Percentiles rank a stretch among this genome's conserved stretches.
Conservation (phyloP, 1,140 invertebrate species). For the Drosophila saltans region DNA sequence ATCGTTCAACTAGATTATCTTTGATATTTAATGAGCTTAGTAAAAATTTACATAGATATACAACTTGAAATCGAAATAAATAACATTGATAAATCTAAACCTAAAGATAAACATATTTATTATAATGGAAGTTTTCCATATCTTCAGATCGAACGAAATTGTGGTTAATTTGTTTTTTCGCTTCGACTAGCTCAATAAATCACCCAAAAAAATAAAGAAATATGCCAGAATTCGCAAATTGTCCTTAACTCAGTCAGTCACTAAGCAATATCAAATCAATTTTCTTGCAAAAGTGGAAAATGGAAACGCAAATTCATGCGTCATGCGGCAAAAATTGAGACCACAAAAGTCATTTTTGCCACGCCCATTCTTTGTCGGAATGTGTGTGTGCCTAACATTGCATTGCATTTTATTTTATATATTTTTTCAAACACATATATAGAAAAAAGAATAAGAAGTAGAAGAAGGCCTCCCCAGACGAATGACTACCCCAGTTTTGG, state of each 20-base stretch:
- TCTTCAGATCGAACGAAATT: too few species aligned
- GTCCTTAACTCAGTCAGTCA: constrained; percentile 9
- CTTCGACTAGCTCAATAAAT: not conserved
- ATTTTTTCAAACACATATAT: constrained; percentile 22
- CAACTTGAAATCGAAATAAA: too few species aligned
- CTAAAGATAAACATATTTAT: not conserved
- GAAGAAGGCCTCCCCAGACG: constrained; percentile 15
- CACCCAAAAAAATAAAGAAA: not conserved
- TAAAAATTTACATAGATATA: not conserved
- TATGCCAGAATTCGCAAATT: constrained; percentile 26
- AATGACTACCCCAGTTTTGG: constrained; percentile 2
- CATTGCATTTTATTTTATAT: constrained; percentile 24
- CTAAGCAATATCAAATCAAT: constrained; percentile 20
- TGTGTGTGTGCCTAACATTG: constrained; percentile 3
- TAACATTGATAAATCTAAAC: not conserved
- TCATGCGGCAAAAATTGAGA: constrained; percentile 59
- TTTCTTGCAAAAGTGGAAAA: constrained; percentile 24
- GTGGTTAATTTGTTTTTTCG: not conserved
- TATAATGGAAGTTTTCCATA: too few species aligned
- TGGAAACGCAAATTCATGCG: constrained; percentile 46
- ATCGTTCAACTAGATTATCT: not conserved
- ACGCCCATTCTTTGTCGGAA: constrained; percentile 28
- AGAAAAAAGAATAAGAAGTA: not conserved
- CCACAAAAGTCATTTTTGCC: constrained; percentile 49
- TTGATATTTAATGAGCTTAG: not conserved